Base-by-base conservation (phyloP, 2,797 vertebrate genomes). In the Bradypodion pumilum region DNA sequence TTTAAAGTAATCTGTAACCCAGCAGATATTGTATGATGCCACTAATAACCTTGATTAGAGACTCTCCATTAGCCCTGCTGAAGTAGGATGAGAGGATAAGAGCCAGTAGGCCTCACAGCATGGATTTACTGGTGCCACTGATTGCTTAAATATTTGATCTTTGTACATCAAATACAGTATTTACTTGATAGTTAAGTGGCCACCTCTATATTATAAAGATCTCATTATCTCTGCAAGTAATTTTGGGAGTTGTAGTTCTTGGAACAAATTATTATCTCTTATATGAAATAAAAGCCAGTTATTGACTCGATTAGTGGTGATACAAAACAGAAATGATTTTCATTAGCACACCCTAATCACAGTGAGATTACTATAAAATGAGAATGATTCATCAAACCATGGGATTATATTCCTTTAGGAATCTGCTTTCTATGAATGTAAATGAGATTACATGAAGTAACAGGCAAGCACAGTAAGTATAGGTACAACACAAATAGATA, bases 131-230 rank as follows among this genome's bases (percentile, higher is more conserved):
- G 70, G 88, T 65, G n/a, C 83, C 85, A 78, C 59, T 93, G 91
- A 90, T 80, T 91, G 78, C 80, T 77, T 91, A 92, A 91, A 90
- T 93, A 86, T 93, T 86, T 93, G 75, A 78, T 90, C 81, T 80
- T 86, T 69, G 76, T 84, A 84, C 77, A 89, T 80, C 82, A 92
- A 89, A 79, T 90, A 74, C 46, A 91, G 85, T 88, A 92, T 90
- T 92, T 93, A 90, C 88, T 92, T 74, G 89, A 88, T 73, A 77
- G 87, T 81, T 88, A 92, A 89, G 83, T 84, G 66, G 81, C 87
- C 87, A 88, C 83, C 81, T 75, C 65, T 88, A 13, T 74, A 78
- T 76, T 92, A 52, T 80, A 77, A 80, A 76, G 42, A 70, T 21
- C 81, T 76, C 27, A 21, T 92, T 92, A 88, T 88, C 63, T 82